Base-by-base conservation (phyloP, 2,888 invertebrate species). In the Eledone cirrhosa region DNA sequence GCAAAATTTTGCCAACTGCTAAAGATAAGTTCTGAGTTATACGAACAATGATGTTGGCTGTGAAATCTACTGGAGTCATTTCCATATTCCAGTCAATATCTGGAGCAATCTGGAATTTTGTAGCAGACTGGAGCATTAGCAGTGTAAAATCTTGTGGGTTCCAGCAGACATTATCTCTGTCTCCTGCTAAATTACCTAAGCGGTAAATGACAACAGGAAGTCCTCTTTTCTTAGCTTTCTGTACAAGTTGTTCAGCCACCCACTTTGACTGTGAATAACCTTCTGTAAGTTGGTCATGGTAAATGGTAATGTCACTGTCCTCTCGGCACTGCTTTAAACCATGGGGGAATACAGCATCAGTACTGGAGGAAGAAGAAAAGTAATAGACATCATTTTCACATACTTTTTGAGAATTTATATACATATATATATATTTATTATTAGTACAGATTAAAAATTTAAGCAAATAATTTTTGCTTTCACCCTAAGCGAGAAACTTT, bases 251-350 rank as follows among this genome's bases (percentile, higher is more conserved):
- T 80, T 91, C 91, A 7, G 91, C 91, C 41, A 91, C 91, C 90
- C 91, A 91, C 82, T 91, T 91, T 29, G 89, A 88, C 84, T 91
- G 91, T 13, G 89, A 89, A 83, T 91, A 91, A 33, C 91, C 91
- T 82, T 91, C 90, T 16, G 82, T 81, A 78, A 91, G 85, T 53
- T 84, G 82, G 41, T 86, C 80, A 69, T 84, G 84, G 78, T 86
- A 86, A 8, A 82, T 78, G 16, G 80, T 81, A 48, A 89, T 83
- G 78, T 88, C 88, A 72, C 85, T 87, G 48, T 86, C 85, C 82
- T 91, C 91, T 48, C 81, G 80, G 77, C 90, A 89, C 65, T 87
- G 84, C 47, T 79, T 82, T 79, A 88, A 69, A 16, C 89, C 89
- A 78, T 85, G 80, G 0, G 91, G 90, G 78, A 91, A 90, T 47